Conservation (phyloP, 2,113 vertebrate species). For the Pelecanoides urinatrix region DNA sequence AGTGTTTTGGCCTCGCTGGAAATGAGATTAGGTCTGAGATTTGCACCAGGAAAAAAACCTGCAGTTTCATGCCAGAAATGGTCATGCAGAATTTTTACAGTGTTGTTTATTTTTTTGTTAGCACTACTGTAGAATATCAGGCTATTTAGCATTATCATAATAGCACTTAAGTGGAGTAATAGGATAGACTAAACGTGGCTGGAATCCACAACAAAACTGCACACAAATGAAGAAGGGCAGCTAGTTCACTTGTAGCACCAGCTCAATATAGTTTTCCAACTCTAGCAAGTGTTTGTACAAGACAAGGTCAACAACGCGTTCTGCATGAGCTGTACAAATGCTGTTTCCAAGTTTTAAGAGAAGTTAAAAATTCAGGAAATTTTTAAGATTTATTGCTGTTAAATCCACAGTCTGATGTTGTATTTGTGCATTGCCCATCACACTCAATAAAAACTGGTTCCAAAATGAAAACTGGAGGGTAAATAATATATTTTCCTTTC, state of each 20-base stretch:
- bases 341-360: not conserved
- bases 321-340: not conserved
- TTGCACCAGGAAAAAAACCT: slow-evolving; percentile 15
- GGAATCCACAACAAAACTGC: not conserved
- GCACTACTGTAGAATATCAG: slow-evolving; percentile 18
- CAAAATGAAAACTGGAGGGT: slow-evolving; percentile 31
- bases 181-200: not conserved
- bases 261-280: not conserved
- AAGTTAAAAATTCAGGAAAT: slow-evolving; percentile 15
- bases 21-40: slow-evolving; percentile 32
- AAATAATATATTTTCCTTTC: slow-evolving; percentile 30
- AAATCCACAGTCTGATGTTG: not conserved
- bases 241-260: not conserved
- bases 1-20: slow-evolving; percentile 39
- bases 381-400: not conserved
- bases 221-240: not conserved
- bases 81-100: slow-evolving; percentile 18
- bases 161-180: not conserved
- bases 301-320: slow-evolving; percentile 33
- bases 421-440: not conserved
- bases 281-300: slow-evolving; percentile 27
- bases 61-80: not conserved
- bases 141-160: not conserved
- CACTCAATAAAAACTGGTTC: slow-evolving; percentile 37
- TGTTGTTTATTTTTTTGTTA: slow-evolving; percentile 11